Percentiles rank a stretch among this genome's conserved stretches.
phyloP scores from a whole-genome alignment of 2,797 vertebrate species.

The Urophycis tenuis region DNA sequence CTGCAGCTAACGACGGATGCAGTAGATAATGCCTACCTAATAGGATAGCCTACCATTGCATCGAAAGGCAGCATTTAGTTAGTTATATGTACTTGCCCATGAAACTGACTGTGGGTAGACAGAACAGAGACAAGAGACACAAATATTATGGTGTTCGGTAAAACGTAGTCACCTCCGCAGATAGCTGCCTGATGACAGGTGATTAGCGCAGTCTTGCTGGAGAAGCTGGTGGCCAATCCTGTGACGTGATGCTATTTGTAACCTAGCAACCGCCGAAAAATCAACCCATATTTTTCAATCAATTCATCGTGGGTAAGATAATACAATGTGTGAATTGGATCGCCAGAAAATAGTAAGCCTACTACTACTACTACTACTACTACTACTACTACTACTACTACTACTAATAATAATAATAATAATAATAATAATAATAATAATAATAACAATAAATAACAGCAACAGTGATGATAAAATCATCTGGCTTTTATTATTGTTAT shows the following conservation, averaged over 20 bases:
- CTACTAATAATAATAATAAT: too few species aligned
- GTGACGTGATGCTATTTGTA: background rate
- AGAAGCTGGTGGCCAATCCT: background rate
- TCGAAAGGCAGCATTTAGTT: too few species aligned
- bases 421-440: background rate
- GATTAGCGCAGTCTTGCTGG: background rate
- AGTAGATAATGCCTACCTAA: too few species aligned
- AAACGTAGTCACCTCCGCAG: background rate
- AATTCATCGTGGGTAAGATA: background rate
- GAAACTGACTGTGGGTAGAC: background rate
- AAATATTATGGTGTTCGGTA: background rate
- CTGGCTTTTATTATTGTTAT: background rate
- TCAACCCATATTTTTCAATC: background rate
- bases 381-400: too few species aligned
- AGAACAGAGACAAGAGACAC: background rate
- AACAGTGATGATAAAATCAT: too few species aligned
- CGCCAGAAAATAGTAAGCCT: background rate
- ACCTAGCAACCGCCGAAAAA: background rate
- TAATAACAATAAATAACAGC: background rate
- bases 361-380: background rate
- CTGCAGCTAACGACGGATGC: background rate
- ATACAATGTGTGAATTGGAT: background rate
- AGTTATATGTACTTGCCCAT: too few species aligned
- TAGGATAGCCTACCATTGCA: too few species aligned
- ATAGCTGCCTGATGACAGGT: background rate